These are phyloP conservation scores for Telmatochromis brachygnathus DNA, from an alignment of 2,113 vertebrate genomes.

Conservation along the genomic window DNA sequence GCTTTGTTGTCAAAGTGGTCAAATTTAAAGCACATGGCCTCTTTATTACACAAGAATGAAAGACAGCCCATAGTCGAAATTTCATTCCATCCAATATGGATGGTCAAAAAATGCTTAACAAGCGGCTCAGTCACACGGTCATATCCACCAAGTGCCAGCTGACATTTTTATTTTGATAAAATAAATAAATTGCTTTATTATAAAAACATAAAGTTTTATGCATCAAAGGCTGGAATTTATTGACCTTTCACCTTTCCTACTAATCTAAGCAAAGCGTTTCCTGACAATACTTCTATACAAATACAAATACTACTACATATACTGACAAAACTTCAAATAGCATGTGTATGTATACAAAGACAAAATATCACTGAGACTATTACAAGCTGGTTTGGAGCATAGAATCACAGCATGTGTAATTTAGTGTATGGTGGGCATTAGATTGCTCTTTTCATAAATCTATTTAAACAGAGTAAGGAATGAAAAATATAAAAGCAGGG, in stretches of 20 bases:
- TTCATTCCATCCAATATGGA: too few relatives aligned
- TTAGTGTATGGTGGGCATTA: constrained; percentile 1
- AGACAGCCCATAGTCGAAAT: too few relatives aligned
- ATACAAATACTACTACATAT: neutral
- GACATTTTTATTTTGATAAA: neutral
- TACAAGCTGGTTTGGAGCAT: neutral
- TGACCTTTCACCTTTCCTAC: neutral
- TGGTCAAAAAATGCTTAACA: neutral
- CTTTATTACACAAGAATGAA: too few relatives aligned
- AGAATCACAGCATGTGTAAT: neutral
- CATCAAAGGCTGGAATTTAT: neutral
- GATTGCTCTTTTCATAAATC: constrained; percentile 13
- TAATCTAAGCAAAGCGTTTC: neutral
- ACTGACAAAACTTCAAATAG: neutral
- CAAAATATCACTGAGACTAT: neutral
- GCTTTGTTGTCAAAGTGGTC: too few relatives aligned
- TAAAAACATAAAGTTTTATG: neutral
- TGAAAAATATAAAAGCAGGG: neutral
- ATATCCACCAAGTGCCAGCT: neutral
- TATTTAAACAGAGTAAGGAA: constrained; percentile 22
- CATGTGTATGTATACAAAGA: neutral
- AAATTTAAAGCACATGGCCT: too few relatives aligned
- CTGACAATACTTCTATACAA: neutral
- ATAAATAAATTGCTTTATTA: neutral
- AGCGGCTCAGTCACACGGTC: neutral